Base-by-base conservation (phyloP, 2,797 vertebrate genomes). In the Miichthys miiuy region DNA sequence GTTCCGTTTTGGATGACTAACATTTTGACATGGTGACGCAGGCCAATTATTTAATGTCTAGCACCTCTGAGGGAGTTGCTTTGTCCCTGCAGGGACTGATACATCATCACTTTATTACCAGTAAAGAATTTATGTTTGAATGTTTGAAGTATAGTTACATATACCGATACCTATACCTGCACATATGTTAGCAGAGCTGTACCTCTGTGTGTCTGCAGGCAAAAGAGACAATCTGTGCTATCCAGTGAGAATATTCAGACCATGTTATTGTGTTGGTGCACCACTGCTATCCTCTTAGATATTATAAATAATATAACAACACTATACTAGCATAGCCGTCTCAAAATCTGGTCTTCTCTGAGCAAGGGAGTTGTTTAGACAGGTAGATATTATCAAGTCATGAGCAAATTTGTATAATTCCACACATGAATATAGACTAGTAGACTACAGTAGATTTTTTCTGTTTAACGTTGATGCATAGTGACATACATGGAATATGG, bases 291-390 rank as follows among this genome's bases (percentile, higher is more conserved):
- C n/a, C n/a, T n/a, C n/a, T n/a, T n/a, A n/a, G n/a, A n/a, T n/a
- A n/a, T n/a, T n/a, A n/a, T n/a, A n/a, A n/a, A n/a, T 90, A 87
- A 88, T 82, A 70, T 25, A 85, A 58, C 65, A 81, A 74, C 47
- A 77, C 65, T 34, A 65, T 62, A 4, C 46, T 12, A 21, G 17
- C 46, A 27, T 21, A 27, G 5, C 50, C 44, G 41, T 54, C 30
- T 18, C 20, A 70, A 65, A 76, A 62, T 18, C 55, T 67, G 47
- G 30, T 69, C 42, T 51, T 76, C 20, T 55, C 51, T 75, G 11
- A 56, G 20, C 21, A 51, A 23, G 9, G 3, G 5, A 14, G n/a
- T n/a, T n/a, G n/a, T n/a, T n/a, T 14, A 60, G 1, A 41, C 63
- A 75, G 41, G 23, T 38, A 52, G 65, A 68, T 4, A 56, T 17